Percentiles rank a stretch among this genome's conserved stretches.
Conservation (phyloP, 2,113 vertebrate species). For the Polyodon spathula region DNA sequence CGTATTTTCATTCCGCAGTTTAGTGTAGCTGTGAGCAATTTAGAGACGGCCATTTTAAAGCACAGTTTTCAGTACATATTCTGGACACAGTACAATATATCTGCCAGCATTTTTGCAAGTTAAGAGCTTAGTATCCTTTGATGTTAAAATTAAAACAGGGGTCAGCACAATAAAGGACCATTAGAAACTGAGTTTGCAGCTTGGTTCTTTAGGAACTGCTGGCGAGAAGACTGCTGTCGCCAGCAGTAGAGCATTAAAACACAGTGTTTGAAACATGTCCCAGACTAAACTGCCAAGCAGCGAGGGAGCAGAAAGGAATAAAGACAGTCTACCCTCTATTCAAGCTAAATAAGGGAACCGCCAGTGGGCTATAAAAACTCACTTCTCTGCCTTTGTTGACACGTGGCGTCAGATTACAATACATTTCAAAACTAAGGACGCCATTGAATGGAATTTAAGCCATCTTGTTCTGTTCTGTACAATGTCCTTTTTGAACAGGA, state of each 20-base stretch:
- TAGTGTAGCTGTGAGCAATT: background rate
- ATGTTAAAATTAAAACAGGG: too few species aligned
- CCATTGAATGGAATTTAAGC: background rate
- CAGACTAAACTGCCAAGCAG: conserved; percentile 5
- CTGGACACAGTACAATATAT: too few species aligned
- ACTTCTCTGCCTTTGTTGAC: background rate
- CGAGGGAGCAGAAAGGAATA: conserved; percentile 9
- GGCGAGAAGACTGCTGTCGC: background rate
- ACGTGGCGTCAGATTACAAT: conserved; percentile 3
- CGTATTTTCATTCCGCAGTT: background rate
- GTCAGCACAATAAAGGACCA: too few species aligned
- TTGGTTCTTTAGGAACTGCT: background rate
- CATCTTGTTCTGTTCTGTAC: background rate
- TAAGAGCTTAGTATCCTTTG: too few species aligned
- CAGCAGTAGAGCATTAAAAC: conserved; percentile 14
- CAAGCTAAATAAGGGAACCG: conserved; percentile 1
- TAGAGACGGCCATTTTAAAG: background rate
- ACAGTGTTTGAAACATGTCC: conserved; percentile 9
- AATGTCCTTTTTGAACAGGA: background rate
- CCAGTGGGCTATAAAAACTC: background rate
- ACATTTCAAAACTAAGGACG: background rate
- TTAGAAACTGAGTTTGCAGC: too few species aligned
- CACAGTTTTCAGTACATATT: too few species aligned
- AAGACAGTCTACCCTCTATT: conserved; percentile 9
- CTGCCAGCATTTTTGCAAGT: too few species aligned